Base-by-base conservation (phyloP, 2,797 vertebrate species). In the Lerista edwardsae region DNA sequence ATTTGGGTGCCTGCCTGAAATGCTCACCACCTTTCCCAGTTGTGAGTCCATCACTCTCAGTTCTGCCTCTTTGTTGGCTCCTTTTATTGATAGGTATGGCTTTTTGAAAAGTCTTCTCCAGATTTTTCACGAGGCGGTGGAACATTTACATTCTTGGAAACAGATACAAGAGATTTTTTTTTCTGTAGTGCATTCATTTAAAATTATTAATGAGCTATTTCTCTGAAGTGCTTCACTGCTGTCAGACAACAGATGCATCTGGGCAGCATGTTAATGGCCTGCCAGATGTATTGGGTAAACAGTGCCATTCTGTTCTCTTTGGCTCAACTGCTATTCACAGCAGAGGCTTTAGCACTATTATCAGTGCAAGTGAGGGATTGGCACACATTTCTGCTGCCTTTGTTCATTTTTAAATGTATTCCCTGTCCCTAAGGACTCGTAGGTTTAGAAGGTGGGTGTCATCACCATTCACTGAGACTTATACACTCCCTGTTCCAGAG, bases 141-240 rank as follows among this genome's bases (percentile, higher is more conserved):
- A 79, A 86, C 84, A 23, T 87, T 87, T 82, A 90, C 39, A 39
- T 87, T 82, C 88, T 92, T 88, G 65, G 61, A 31, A 36, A 27
- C 75, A 82, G 69, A 84, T 88, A 69, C 88, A 89, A 92, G 93
- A 92, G 92, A 92, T 87, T 85, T 88, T 87, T 27, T 88, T 87
- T 75, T 47, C 47, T 85, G 6, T 78, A 75, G 74, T 68, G 3
- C 87, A 64, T 93, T 81, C 15, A n/a, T 77, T 86, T 84, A 87
- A 88, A 31, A 1, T 27, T 31, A 36, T 84, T 3, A n/a, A 39
- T 0, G n/a, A 90, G 75, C 76, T 34, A 59, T 91, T 87, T 51
- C 84, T 94, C 82, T 59, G 82, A 77, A 55, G 0, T 2, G 79
- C 23, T 11, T 79, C 19, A 8, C 89, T 86, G 86, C 88, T 88